Conservation (phyloP, 2,888 invertebrate species). For the Xylocampa areola region DNA sequence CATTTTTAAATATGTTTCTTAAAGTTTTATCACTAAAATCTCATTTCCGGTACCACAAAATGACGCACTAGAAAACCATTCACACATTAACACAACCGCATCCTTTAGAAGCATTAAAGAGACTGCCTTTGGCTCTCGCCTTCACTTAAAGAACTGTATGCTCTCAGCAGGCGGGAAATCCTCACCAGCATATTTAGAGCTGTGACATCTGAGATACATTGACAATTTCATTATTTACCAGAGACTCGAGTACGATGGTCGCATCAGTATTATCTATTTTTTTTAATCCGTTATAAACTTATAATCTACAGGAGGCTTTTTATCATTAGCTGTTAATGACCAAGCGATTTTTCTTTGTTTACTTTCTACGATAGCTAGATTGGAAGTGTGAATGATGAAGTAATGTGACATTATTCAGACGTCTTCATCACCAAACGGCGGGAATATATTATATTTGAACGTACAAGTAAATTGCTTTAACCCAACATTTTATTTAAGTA, state of each 20-base stretch:
- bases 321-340: conserved; percentile 73
- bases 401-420: too few species aligned
- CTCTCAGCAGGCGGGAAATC: conserved; percentile 57
- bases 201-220: conserved; percentile 26
- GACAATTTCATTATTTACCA: conserved; percentile 35
- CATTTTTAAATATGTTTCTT: conserved; percentile 53
- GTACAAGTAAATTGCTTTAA: too few species aligned
- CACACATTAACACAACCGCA: conserved; percentile 39
- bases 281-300: conserved; percentile 77
- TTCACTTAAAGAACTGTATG: conserved; percentile 44
- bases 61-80: conserved; percentile 14
- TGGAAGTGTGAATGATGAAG: conserved; percentile 37
- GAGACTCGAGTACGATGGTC: conserved; percentile 55
- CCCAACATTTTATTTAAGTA: too few species aligned
- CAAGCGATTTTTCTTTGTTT: conserved; percentile 73
- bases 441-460: too few species aligned
- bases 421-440: too few species aligned
- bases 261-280: conserved; percentile 55
- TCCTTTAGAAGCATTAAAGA: conserved; percentile 44
- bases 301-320: conserved; percentile 71
- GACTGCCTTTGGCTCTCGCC: conserved; percentile 50
- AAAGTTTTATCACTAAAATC: conserved; percentile 22
- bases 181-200: conserved; percentile 57
- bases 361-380: conserved; percentile 59
- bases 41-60: conserved; percentile 32